phyloP scores from a whole-genome alignment of 2,113 vertebrate species.

The Mobula hypostoma region DNA sequence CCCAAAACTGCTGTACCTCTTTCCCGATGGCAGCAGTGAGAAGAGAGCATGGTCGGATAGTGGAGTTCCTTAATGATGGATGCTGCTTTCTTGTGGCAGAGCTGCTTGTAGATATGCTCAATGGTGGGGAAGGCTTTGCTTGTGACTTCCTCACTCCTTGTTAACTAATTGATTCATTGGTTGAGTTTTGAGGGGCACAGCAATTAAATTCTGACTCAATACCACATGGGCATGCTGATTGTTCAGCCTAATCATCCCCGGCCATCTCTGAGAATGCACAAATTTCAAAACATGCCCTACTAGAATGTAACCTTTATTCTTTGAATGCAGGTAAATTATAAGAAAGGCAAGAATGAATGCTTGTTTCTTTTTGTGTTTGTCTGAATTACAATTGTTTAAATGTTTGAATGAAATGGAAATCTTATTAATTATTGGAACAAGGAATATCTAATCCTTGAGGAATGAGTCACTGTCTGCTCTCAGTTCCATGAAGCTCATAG shows the following conservation, averaged over 20 bases:
- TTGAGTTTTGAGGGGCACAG: no score
- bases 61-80: no score
- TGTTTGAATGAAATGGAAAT: background rate
- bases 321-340: background rate
- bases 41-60: no score
- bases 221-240: background rate
- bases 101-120: no score
- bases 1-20: no score
- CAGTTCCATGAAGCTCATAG: background rate
- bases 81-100: no score
- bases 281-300: background rate
- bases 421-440: background rate
- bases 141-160: no score
- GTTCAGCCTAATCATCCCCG: background rate
- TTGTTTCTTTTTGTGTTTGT: background rate
- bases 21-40: no score
- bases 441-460: constrained; percentile 2
- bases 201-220: no score
- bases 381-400: background rate
- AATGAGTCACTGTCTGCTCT: constrained; percentile 22
- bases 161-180: no score
- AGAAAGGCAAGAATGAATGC: background rate
- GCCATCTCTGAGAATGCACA: background rate
- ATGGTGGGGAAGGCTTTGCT: no score
- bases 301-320: background rate